These are phyloP conservation scores for Dolichopus griseipennis DNA, from an alignment of 2,888 invertebrate genomes.

Conservation along the genomic window DNA sequence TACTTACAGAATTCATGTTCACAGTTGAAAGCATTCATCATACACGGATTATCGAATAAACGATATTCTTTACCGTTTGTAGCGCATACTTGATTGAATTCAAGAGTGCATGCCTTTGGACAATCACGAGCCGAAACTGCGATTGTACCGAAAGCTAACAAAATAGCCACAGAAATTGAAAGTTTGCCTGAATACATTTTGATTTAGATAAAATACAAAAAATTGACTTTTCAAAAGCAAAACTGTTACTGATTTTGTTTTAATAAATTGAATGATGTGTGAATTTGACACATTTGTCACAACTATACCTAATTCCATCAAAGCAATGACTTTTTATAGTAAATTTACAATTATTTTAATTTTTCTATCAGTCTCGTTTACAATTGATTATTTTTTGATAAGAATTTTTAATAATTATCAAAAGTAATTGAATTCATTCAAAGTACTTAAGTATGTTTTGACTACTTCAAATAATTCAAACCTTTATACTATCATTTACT, in stretches of 20 bases:
- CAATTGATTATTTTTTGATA: too few species aligned
- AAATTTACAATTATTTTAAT: not conserved
- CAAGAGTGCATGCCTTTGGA: conserved; percentile 4
- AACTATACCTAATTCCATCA: not conserved
- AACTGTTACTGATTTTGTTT: conserved; percentile 1
- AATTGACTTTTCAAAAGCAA: not conserved
- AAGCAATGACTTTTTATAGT: not conserved
- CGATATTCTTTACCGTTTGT: not conserved
- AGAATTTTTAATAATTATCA: too few species aligned
- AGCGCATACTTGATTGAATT: conserved; percentile 8
- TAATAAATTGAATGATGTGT: not conserved
- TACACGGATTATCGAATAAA: conserved; percentile 5
- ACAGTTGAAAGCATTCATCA: not conserved
- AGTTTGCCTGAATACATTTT: not conserved
- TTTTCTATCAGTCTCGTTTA: not conserved
- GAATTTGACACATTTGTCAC: not conserved
- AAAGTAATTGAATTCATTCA: too few species aligned
- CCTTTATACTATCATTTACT: too few species aligned
- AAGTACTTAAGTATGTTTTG: too few species aligned
- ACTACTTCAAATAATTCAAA: too few species aligned
- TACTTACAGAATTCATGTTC: not conserved
- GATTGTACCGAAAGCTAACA: not conserved
- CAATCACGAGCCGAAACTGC: not conserved
- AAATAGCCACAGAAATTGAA: not conserved
- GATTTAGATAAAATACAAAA: not conserved